Base-by-base conservation (phyloP, 2,888 invertebrate genomes). In the Galeopsomyia nigrocyanea region DNA sequence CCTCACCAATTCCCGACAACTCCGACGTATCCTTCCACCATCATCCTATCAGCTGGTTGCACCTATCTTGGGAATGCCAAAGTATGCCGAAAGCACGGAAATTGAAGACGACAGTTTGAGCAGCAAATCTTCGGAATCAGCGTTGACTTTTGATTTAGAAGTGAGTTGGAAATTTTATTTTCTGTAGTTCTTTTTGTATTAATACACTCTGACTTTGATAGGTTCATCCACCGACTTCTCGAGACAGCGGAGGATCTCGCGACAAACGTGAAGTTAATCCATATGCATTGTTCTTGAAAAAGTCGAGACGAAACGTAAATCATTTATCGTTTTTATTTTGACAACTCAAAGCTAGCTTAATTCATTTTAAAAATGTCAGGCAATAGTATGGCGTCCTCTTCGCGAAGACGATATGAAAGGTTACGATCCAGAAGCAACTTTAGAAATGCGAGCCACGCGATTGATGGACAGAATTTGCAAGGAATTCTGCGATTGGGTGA, bases 401-500 rank as follows among this genome's bases (percentile, higher is more conserved):
- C 78, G 78, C 2, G 78, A 77, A 66, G 70, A 71, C 1, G 85
- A 85, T 50, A 74, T 85, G 51, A 77, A 80, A 68, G 85, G 81
- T 31, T 85, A 84, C 77, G 82, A 85, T 74, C 82, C 85, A 2
- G 80, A 84, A 57, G 82, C 82, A n/a, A 84, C 79, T 17, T 77
- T 86, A 3, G 77, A 81, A 68, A 81, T 78, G 77, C 81, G 81
- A 47, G 82, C 83, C 6, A 77, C 81, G 7, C 80, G 80, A 62
- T 74, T 83, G 64, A 82, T 82, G 56, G 77, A 82, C 50, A 75
- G 73, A 70, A 90, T 90, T 75, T 88, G 89, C 7, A 82, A 84
- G 69, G 89, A 90, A 16, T 90, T 90, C 78, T 90, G 87, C 76
- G 87, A 89, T 0, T 90, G 90, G 90, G 87, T 90, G 85, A 84